Base-by-base conservation (phyloP, 2,113 vertebrate genomes). In the Hymenochirus boettgeri region DNA sequence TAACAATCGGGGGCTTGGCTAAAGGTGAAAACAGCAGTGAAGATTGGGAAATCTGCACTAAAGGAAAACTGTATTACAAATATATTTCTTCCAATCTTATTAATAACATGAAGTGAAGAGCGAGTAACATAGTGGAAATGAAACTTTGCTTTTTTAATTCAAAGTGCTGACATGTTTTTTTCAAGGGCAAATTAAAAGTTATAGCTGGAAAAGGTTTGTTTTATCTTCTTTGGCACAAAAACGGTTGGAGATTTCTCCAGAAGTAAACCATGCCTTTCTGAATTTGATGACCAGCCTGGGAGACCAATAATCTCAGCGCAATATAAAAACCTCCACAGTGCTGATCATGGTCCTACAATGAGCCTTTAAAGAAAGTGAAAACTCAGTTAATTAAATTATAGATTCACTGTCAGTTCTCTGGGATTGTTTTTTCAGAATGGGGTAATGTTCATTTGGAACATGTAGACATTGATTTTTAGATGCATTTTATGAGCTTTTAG, bases 101-200 rank as follows among this genome's bases (percentile, higher is more conserved):
- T n/a, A n/a, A n/a, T n/a, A n/a, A n/a, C n/a, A n/a, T n/a, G n/a
- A n/a, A n/a, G n/a, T n/a, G n/a, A n/a, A n/a, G n/a, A n/a, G n/a
- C n/a, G n/a, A n/a, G n/a, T n/a, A n/a, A n/a, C n/a, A n/a, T n/a
- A n/a, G n/a, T n/a, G n/a, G n/a, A n/a, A n/a, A n/a, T n/a, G n/a
- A n/a, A n/a, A n/a, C n/a, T n/a, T 31, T 39, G 15, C 51, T 7
- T n/a, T 47, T 56, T 64, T 57, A 57, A 42, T n/a, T 24, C 53
- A 25, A n/a, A 26, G 18, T 47, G 62, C 62, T 65, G 62, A 56
- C 18, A 47, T 39, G 33, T 22, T 53, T 31, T 47, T 65, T 47
- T 24, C 15, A 21, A 46, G 18, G 37, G 54, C 7, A 18, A 57
- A 66, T 50, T 37, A 58, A 66, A 66, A 37, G 47, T 58, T 66